Conservation (phyloP, 2,113 vertebrate species). For the Ascaphus truei region DNA sequence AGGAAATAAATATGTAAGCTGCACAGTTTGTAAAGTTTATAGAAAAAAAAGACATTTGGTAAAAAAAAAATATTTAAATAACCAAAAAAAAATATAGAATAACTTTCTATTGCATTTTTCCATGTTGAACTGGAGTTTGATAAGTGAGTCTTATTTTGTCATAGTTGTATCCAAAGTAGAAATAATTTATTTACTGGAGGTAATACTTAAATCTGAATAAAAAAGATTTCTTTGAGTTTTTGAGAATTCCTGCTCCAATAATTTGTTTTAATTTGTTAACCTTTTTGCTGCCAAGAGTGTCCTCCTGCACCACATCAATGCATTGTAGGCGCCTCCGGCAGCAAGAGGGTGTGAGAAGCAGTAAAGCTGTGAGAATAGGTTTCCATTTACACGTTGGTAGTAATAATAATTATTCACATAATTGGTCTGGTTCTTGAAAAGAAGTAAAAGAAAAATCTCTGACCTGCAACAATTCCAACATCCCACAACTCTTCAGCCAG, state of each 20-base stretch:
- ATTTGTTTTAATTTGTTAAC: too few species aligned
- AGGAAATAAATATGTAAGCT: conserved; percentile 46
- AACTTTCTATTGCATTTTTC: conserved; percentile 36
- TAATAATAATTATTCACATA: too few species aligned
- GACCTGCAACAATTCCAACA: too few species aligned
- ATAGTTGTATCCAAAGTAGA: conserved; percentile 43
- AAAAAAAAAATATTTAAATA: conserved; percentile 28
- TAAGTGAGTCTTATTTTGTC: conserved; percentile 37
- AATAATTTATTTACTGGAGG: conserved; percentile 56
- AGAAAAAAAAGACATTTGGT: conserved; percentile 48
- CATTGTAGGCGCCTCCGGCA: too few species aligned
- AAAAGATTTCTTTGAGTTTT: conserved; percentile 35
- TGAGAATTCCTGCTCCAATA: conserved; percentile 2
- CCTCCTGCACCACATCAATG: too few species aligned
- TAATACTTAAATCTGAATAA: conserved; percentile 51
- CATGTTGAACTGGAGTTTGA: conserved; percentile 38
- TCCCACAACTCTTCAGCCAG: too few species aligned
- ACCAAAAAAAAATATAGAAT: conserved; percentile 9
- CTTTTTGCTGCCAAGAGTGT: too few species aligned
- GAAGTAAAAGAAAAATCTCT: too few species aligned
- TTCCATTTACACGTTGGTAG: too few species aligned
- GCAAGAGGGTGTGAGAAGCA: too few species aligned
- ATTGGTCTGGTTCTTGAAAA: too few species aligned
- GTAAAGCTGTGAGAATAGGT: too few species aligned
- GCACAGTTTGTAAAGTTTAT: conserved; percentile 54